Evolutionary conservation across 2,888 invertebrate species (phyloP), one percentile per base, ranked within the genome.

Genomic region (Leptinotarsa rubiginosa): DNA sequence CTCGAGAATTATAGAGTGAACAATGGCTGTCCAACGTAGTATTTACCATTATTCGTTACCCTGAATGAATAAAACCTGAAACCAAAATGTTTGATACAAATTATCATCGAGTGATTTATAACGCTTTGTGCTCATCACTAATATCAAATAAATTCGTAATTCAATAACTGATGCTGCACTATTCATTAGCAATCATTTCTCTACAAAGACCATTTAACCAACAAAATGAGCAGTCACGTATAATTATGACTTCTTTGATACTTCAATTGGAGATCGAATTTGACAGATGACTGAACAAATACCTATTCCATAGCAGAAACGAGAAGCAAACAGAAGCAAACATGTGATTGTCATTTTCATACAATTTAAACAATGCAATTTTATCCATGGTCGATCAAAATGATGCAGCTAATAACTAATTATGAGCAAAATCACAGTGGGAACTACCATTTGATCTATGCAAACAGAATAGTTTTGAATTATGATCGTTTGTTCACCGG

Each of bases 281-380:
- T 78, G 80, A 79, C 79, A 78, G 77, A 78, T 78, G 80, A 78
- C 71, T 80, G 81, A 78, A 77, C 81, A 82, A 81, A 80, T 81
- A 81, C 80, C 80, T 79, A 79, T 79, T 76, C 31, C 64, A 75
- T 69, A 62, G 68, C 68, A 65, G 50, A 72, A 75, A 75, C 71
- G 56, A 65, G 69, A 59, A 65, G 66, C 70, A 41, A 59, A 73
- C 56, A 78, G 47, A 47, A 47, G 41, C 47, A 66, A 54, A 50
- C 49, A 66, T 64, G 75, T 50, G 73, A 73, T 71, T 78, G 76
- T 77, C 76, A 77, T 77, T 77, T 77, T 73, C 78, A 74, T 72
- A 70, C 70, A 68, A 74, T 75, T 76, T 75, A 75, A 80, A 80
- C 79, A 80, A 81, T 79, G 77, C 78, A 80, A 81, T 81, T 81